These are phyloP conservation scores for Corvus hawaiiensis DNA, from an alignment of 2,113 vertebrate species.

Conservation along the genomic window DNA sequence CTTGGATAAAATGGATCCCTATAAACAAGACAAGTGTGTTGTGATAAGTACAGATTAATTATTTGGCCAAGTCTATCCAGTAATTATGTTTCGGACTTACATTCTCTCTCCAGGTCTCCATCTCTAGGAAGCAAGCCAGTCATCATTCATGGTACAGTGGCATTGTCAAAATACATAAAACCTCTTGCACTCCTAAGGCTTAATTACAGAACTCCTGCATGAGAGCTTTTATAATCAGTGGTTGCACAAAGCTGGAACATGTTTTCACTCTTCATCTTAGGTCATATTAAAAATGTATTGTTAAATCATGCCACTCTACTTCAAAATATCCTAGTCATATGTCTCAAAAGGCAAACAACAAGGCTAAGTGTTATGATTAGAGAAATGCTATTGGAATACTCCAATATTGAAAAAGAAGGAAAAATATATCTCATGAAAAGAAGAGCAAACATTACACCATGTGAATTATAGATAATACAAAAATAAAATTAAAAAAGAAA, in stretches of 20 bases:
- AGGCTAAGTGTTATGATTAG: not conserved
- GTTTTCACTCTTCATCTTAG: not conserved
- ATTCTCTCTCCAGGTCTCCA: not conserved
- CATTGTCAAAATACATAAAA: not conserved
- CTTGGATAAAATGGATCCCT: not conserved
- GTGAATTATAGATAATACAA: not conserved
- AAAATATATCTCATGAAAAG: not conserved
- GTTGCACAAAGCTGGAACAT: not conserved
- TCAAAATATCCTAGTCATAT: not conserved
- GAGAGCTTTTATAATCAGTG: not conserved
- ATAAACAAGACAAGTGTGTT: not conserved
- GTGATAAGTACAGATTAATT: not conserved
- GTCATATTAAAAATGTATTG: not conserved
- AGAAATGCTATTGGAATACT: not conserved
- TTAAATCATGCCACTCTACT: not conserved
- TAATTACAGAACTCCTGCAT: not conserved
- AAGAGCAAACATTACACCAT: not conserved
- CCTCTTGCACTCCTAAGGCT: not conserved
- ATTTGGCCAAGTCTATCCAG: not conserved
- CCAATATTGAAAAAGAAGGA: not conserved
- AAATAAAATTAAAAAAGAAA: not conserved
- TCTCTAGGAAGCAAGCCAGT: not conserved
- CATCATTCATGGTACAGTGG: not conserved
- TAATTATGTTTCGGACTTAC: not conserved
- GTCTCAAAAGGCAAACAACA: not conserved